Evolutionary conservation across 2,113 vertebrate genomes (phyloP).

Genomic region (Trichechus manatus): DNA sequence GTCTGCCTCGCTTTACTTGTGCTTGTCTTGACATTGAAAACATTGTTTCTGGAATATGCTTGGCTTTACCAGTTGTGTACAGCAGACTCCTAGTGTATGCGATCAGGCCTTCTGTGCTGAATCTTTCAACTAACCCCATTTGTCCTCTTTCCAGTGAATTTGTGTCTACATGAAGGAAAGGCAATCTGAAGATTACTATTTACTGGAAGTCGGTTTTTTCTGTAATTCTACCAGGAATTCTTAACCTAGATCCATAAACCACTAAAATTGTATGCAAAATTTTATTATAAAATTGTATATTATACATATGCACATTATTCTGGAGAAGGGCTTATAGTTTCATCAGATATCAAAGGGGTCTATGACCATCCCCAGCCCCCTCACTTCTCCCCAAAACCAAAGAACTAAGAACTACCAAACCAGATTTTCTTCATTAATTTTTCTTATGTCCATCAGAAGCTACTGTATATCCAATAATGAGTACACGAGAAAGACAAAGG

Average conservation of each 20-base stretch:
- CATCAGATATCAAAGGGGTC: neutral
- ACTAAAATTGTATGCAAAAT: neutral
- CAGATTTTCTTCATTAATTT: neutral
- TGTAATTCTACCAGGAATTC: neutral
- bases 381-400: neutral
- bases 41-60: neutral
- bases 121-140: neutral
- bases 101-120: neutral
- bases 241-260: neutral
- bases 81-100: neutral
- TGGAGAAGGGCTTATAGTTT: neutral
- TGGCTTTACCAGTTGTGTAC: neutral
- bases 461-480: neutral
- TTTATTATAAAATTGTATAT: neutral
- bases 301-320: neutral
- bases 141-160: constrained; percentile 11
- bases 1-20: neutral
- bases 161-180: neutral
- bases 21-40: neutral
- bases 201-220: neutral
- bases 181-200: neutral
- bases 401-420: constrained; percentile 5
- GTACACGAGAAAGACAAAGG: neutral
- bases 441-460: neutral
- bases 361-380: neutral